These are phyloP conservation scores for Bombylius discolor DNA, from an alignment of 2,888 invertebrate species.

Conservation along the genomic window DNA sequence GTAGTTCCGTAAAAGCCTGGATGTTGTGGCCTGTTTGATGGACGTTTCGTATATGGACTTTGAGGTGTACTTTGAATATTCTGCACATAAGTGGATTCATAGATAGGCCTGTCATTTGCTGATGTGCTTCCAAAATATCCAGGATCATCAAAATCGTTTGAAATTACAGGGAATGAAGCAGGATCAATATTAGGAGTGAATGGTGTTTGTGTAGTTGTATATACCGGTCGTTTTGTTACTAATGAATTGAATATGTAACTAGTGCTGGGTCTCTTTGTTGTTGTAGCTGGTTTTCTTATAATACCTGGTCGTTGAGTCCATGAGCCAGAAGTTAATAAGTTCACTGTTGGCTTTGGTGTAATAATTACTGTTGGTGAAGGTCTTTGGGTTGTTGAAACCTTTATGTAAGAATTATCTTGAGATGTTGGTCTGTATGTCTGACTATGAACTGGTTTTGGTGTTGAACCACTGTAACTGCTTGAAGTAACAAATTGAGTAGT, in stretches of 20 bases:
- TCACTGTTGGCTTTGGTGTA: slow-evolving; percentile 51
- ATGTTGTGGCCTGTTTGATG: slow-evolving; percentile 30
- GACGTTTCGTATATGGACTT: slow-evolving; percentile 23
- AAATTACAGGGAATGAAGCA: slow-evolving; percentile 20
- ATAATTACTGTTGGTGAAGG: slow-evolving; percentile 52
- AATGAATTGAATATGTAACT: slow-evolving; percentile 34
- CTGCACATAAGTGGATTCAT: not conserved
- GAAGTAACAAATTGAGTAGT: slow-evolving; percentile 17
- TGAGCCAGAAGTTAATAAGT: slow-evolving; percentile 22
- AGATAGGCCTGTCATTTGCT: slow-evolving; percentile 13
- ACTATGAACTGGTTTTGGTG: slow-evolving; percentile 27
- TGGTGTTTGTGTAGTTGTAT: slow-evolving; percentile 10
- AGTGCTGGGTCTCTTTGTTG: slow-evolving; percentile 32
- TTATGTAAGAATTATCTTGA: slow-evolving; percentile 9
- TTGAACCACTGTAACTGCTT: slow-evolving; percentile 12
- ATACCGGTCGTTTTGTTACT: slow-evolving; percentile 25
- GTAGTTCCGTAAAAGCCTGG: slow-evolving; percentile 30
- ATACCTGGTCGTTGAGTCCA: slow-evolving; percentile 18
- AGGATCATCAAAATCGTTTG: slow-evolving; percentile 35
- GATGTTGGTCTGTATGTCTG: slow-evolving; percentile 28
- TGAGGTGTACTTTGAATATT: slow-evolving; percentile 13
- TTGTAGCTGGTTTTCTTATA: slow-evolving; percentile 12
- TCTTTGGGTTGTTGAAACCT: slow-evolving; percentile 36
- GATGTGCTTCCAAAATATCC: slow-evolving; percentile 28
- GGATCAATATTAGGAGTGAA: not conserved